Percentiles rank a stretch among this genome's conserved stretches.
Conservation (phyloP, 2,888 invertebrate genomes). For the Chrysodeixis includens region DNA sequence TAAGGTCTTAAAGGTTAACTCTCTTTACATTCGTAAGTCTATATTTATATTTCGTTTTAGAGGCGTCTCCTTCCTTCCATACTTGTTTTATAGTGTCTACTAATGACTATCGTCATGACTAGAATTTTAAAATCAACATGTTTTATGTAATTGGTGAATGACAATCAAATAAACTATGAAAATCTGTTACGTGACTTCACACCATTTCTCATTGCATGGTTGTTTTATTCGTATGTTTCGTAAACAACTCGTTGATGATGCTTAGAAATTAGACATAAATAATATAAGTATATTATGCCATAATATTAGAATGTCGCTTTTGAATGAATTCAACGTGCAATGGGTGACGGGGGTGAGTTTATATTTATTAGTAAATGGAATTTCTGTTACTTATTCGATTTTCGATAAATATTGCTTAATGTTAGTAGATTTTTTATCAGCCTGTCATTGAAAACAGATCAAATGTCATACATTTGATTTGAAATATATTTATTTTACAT, state of each 20-base stretch:
- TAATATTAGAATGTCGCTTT: slow-evolving; percentile 56
- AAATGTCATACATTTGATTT: slow-evolving; percentile 89
- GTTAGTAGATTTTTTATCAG: slow-evolving; percentile 89
- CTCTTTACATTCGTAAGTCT: slow-evolving; percentile 88
- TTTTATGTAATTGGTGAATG: slow-evolving; percentile 81
- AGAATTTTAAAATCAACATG: slow-evolving; percentile 79
- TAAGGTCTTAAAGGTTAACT: slow-evolving; percentile 86
- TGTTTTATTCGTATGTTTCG: slow-evolving; percentile 54
- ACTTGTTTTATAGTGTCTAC: slow-evolving; percentile 86
- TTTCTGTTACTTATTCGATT: slow-evolving; percentile 87
- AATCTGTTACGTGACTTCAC: slow-evolving; percentile 75
- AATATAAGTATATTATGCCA: slow-evolving; percentile 53
- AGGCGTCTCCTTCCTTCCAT: slow-evolving; percentile 83
- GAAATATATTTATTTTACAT: slow-evolving; percentile 89
- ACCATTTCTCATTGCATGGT: slow-evolving; percentile 76
- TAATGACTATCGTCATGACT: slow-evolving; percentile 81
- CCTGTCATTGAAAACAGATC: slow-evolving; percentile 86
- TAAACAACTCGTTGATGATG: slow-evolving; percentile 43
- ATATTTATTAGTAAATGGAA: slow-evolving; percentile 82
- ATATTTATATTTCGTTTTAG: slow-evolving; percentile 87
- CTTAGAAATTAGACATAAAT: slow-evolving; percentile 40
- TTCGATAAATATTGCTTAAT: slow-evolving; percentile 88
- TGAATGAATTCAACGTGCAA: slow-evolving; percentile 68
- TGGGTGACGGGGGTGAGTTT: slow-evolving; percentile 71
- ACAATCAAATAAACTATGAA: slow-evolving; percentile 82